Base-by-base conservation (phyloP, 1,140 invertebrate genomes). In the Sinonovacula constricta region DNA sequence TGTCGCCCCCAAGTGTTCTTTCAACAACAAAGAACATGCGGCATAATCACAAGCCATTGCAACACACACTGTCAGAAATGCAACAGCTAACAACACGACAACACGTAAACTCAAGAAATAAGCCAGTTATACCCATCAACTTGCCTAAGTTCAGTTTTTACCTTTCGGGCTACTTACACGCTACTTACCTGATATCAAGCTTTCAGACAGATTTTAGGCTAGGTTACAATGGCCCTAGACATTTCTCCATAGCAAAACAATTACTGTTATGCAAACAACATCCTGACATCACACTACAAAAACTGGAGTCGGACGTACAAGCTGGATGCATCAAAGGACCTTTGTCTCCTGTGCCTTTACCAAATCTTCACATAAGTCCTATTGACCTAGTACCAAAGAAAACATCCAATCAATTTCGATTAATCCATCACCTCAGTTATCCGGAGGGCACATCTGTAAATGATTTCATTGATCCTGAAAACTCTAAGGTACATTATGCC, bases 321-420 rank as follows among this genome's bases (percentile, higher is more conserved):
- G 1, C 30, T 34, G 34, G 34, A 31, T 26, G 68, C 3, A 31
- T 59, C 10, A 18, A 26, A 30, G 68, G 68, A 4, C 68, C 68
- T 7, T 70, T 70, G n/a, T 1, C 18, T 12, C 24, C 26, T 3
- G 22, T 5, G 1, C 51, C 68, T 12, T 70, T 70, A 30, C 28
- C 7, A 3, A 59, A 57, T 22, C 18, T 70, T n/a, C 53, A 26
- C 15, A n/a, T 57, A 2, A 59, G 30, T 36, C 68, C 68, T 14
- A 59, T 70, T 59, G 54, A 54, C 14, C 7, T 70, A 24, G 68
- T 70, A 10, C 68, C 68, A 33, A 59, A 70, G 22, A 70, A 59
- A 24, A 7, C 60, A 4, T 30, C 24, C 4, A 31, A 54, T 26
- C 30, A 70, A 59, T 70, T 12, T 15, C 30, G 68, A 1, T 22